phyloP scores from a whole-genome alignment of 2,113 vertebrate species.

The Indri indri region DNA sequence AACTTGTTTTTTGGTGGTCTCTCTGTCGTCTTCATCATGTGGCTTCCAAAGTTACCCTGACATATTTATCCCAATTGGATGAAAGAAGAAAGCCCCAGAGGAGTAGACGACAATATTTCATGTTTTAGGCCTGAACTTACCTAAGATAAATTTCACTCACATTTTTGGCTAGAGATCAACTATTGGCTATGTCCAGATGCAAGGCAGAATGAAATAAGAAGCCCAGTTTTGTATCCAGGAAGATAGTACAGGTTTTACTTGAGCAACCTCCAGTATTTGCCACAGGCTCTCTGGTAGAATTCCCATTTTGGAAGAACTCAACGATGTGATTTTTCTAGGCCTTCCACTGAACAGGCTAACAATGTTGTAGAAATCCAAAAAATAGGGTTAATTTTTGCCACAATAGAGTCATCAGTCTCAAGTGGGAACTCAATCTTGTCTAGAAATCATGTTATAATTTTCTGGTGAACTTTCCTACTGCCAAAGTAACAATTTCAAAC shows the following conservation, averaged over 20 bases:
- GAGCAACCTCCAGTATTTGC: not conserved
- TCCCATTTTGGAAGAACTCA: not conserved
- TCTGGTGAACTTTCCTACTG: not conserved
- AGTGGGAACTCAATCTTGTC: not conserved
- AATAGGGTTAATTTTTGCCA: not conserved
- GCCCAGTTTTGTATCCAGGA: not conserved
- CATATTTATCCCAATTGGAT: not conserved
- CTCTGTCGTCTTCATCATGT: not conserved
- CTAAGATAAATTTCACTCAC: not conserved
- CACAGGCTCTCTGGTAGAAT: not conserved
- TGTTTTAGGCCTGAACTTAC: not conserved
- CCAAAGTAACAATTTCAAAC: not conserved
- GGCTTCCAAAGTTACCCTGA: not conserved
- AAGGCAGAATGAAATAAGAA: not conserved
- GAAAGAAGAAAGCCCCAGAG: not conserved
- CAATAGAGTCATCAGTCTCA: not conserved
- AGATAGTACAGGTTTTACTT: not conserved
- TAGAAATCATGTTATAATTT: not conserved
- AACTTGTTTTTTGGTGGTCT: not conserved
- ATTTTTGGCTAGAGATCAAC: not conserved
- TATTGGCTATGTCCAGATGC: not conserved
- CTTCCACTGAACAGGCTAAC: not conserved
- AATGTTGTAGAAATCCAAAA: not conserved
- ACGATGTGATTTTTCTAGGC: not conserved
- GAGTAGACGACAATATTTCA: not conserved